phyloP scores from a whole-genome alignment of 2,113 vertebrate genomes.

The Aspiorhynchus laticeps region DNA sequence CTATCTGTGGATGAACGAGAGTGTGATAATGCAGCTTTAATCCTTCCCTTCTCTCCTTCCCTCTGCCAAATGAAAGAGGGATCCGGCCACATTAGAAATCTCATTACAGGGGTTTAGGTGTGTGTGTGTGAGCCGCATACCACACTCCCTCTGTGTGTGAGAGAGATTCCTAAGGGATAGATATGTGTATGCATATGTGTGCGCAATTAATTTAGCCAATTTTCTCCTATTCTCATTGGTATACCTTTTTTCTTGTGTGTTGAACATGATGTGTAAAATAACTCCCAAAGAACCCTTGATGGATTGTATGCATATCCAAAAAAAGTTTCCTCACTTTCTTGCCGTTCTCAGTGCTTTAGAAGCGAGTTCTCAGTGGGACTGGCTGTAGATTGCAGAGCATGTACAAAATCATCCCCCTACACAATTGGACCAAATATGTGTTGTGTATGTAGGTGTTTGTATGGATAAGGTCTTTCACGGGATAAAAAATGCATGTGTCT shows the following conservation, averaged over 20 bases:
- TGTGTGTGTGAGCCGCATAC: conserved; percentile 48
- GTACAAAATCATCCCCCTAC: conserved; percentile 10
- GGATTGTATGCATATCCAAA: background rate
- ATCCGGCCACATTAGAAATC: conserved; percentile 57
- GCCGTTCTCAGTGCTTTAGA: conserved; percentile 2
- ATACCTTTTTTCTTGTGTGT: conserved; percentile 6
- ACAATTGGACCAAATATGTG: conserved; percentile 24
- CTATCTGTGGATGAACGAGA: conserved; percentile 33
- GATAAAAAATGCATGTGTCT: conserved; percentile 33
- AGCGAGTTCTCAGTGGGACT: background rate
- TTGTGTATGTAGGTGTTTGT: conserved; percentile 39
- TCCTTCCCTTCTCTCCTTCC: conserved; percentile 48
- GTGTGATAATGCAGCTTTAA: conserved; percentile 58
- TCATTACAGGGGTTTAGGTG: conserved; percentile 59
- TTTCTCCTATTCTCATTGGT: conserved; percentile 22
- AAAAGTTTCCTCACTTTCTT: background rate
- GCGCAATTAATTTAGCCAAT: conserved; percentile 25
- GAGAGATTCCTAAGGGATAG: conserved; percentile 19
- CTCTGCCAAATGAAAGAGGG: conserved; percentile 51
- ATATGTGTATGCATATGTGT: conserved; percentile 34
- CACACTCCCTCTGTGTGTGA: background rate
- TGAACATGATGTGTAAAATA: conserved; percentile 7
- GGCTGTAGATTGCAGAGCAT: background rate
- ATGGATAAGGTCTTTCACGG: conserved; percentile 26
- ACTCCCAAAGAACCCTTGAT: conserved; percentile 4